Base-by-base conservation (phyloP, 53 echinoderm and acorn worm species). In the Glandiceps talaboti region DNA sequence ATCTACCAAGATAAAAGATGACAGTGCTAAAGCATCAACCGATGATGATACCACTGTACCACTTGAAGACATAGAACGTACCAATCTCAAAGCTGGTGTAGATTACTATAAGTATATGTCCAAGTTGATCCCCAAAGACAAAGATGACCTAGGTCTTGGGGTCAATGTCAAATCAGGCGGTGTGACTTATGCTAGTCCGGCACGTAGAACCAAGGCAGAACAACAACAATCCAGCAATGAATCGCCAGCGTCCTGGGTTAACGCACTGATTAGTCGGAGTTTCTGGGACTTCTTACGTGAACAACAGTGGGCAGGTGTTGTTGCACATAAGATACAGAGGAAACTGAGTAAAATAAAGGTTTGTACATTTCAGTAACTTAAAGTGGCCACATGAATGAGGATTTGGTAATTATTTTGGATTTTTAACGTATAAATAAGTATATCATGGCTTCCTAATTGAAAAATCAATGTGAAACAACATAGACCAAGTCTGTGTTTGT, bases 211-310 rank as follows among this genome's bases (percentile, higher is more conserved):
- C 25, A 79, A 88, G 74, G 74, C 81, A 33, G 85, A 85, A 74
- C 74, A n/a, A 27, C 82, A 85, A 74, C 74, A n/a, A 27, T 78
- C 79, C 30, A 25, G 32, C 12, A 81, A 76, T 0, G 92, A 90
- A 10, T 73, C 91, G 25, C 90, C 96, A 14, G 85, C 92, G 74
- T 90, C 92, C 25, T 96, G 96, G 96, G 87, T 92, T 29, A 96
- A 96, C 80, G 83, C 90, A 27, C 33, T 96, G 31, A 82, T 96
- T 14, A 92, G 92, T 1, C 77, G 96, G 27, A 75, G 88, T 74
- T 96, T 96, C 89, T 96, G 96, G 96, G 96, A 96, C 74, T 92
- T 96, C 87, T 64, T 96, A 76, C 80, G 92, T 30, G 96, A 93
- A 79, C 82, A 93, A 74, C 79, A 87, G 64, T 96, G 92, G 90